Percentiles rank a stretch among this genome's conserved stretches.
Evolutionary conservation across 2,113 vertebrate genomes (phyloP).

Genomic region (Ondatra zibethicus): DNA sequence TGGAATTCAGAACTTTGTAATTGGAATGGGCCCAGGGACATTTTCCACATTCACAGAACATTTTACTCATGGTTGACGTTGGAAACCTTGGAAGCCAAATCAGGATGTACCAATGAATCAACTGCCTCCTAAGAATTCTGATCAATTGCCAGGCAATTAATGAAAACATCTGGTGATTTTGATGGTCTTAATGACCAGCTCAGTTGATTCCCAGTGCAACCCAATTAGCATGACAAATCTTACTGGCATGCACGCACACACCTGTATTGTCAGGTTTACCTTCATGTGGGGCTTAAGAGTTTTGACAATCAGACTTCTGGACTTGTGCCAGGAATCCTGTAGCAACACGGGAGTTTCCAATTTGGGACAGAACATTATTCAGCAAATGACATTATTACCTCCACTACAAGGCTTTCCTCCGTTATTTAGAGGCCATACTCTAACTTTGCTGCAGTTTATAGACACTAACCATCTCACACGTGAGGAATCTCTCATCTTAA

Average conservation of each 20-base stretch:
- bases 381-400: not conserved
- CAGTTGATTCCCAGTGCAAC: not conserved
- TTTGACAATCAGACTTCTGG: not conserved
- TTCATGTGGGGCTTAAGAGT: not conserved
- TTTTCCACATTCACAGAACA: not conserved
- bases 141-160: conserved; percentile 15
- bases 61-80: not conserved
- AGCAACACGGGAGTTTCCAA: not conserved
- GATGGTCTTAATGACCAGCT: conserved; percentile 38
- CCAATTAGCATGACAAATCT: not conserved
- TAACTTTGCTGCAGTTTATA: conserved; percentile 37
- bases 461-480: conserved; percentile 66
- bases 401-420: not conserved
- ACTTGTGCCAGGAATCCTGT: not conserved
- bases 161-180: conserved; percentile 54
- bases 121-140: not conserved
- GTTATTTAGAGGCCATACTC: conserved; percentile 56
- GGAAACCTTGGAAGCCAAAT: conserved; percentile 33
- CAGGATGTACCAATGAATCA: not conserved
- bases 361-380: not conserved
- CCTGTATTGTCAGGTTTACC: not conserved
- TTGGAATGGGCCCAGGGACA: conserved; percentile 6
- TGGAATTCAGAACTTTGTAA: not conserved
- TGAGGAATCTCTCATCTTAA: conserved; percentile 54
- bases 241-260: not conserved